Conservation (phyloP, 2,113 vertebrate species). For the Leptosomus discolor region DNA sequence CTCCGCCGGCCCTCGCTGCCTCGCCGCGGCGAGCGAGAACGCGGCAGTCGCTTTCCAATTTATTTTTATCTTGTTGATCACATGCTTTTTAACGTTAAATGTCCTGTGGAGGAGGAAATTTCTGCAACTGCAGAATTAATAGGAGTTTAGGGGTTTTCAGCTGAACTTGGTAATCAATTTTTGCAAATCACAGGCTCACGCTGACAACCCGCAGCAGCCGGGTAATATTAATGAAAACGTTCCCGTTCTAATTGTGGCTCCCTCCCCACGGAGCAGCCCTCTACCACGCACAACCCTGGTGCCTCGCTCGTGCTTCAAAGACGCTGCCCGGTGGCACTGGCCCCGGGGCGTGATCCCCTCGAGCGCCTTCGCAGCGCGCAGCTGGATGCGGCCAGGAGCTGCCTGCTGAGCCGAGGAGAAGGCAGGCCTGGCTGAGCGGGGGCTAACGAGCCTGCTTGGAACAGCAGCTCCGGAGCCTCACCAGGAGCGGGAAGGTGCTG, state of each 20-base stretch:
- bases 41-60: not conserved
- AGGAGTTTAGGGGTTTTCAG: not conserved
- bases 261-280: not conserved
- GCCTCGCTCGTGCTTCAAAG: not conserved
- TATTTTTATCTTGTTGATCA: conserved; percentile 61
- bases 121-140: conserved; percentile 32
- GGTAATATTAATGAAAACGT: not conserved
- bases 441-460: not conserved
- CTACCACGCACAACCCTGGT: not conserved
- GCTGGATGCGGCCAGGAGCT: not conserved
- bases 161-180: not conserved
- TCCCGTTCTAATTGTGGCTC: not conserved
- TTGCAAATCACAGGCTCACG: not conserved
- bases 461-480: not conserved
- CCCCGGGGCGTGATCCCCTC: not conserved
- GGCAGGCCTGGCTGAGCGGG: not conserved
- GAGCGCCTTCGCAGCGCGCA: rapidly evolving
- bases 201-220: conserved; percentile 1
- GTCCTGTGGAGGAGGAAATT: conserved; percentile 50
- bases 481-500: not conserved
- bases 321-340: not conserved
- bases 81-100: conserved; percentile 33
- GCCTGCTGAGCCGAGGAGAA: not conserved
- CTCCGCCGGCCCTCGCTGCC: not conserved
- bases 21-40: not conserved